Conservation (phyloP, 1,140 invertebrate genomes). For the Druon quercuslanigerum region DNA sequence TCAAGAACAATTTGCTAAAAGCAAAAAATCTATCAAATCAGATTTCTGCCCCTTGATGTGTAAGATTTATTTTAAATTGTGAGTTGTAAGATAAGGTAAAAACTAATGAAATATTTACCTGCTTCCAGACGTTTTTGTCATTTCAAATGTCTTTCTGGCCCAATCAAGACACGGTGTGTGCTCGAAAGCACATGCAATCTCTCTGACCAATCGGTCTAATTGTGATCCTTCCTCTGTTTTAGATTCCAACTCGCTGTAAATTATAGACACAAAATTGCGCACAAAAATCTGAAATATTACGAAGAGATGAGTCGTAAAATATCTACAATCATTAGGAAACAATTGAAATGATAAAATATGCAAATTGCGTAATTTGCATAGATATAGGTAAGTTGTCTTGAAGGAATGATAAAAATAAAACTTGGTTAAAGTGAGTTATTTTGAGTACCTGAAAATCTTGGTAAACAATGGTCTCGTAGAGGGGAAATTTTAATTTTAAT, state of each 20-base stretch:
- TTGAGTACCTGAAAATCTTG: conserved; percentile 57
- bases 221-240: conserved; percentile 67
- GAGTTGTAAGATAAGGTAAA: not conserved
- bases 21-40: too few species aligned
- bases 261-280: conserved; percentile 57
- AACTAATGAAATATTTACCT: not conserved
- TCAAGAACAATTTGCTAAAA: too few species aligned
- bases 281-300: conserved; percentile 62
- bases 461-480: conserved; percentile 59
- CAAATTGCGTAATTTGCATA: not conserved
- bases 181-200: conserved; percentile 62
- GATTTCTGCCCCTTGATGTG: too few species aligned
- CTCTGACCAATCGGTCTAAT: conserved; percentile 71
- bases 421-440: too few species aligned
- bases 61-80: too few species aligned
- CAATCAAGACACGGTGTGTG: conserved; percentile 58
- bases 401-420: too few species aligned
- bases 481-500: conserved; percentile 68
- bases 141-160: conserved; percentile 44
- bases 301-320: not conserved
- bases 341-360: conserved; percentile 13
- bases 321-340: not conserved
- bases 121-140: not conserved
- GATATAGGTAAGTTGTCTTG: too few species aligned
- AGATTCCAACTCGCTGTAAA: conserved; percentile 55